These are phyloP conservation scores for Brenthis hecate DNA, from an alignment of 2,888 invertebrate species.

Conservation along the genomic window DNA sequence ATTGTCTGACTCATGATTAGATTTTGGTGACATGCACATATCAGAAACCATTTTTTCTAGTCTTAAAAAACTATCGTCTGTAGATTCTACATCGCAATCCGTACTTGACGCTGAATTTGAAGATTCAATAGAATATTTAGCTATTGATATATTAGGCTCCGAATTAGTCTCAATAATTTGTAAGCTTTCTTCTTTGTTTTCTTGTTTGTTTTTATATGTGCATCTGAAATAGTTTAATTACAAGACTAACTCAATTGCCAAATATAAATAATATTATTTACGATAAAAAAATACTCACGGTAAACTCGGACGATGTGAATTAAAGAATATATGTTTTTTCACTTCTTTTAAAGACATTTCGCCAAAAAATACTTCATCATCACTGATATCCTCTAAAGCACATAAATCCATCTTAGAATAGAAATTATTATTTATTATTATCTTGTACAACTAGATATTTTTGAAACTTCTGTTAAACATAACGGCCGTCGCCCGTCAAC, in stretches of 20 bases:
- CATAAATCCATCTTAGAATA: constrained; percentile 12
- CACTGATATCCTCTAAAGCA: constrained; percentile 37
- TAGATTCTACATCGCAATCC: constrained; percentile 42
- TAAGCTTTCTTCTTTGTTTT: constrained; percentile 49
- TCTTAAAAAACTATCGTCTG: constrained; percentile 59
- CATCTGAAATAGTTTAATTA: background rate
- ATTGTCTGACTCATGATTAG: constrained; percentile 53
- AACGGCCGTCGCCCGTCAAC: no score
- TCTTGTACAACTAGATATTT: background rate
- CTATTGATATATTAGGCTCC: constrained; percentile 54
- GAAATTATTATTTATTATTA: background rate
- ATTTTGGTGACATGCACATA: constrained; percentile 46
- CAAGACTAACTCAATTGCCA: no score
- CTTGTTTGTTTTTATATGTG: constrained; percentile 2
- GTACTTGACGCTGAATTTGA: constrained; percentile 29
- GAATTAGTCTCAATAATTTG: constrained; percentile 65
- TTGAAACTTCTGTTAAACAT: no score
- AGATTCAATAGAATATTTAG: constrained; percentile 19
- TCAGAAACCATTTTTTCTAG: constrained; percentile 57
- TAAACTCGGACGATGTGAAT: constrained; percentile 44
- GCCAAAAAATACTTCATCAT: constrained; percentile 64
- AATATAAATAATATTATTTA: background rate
- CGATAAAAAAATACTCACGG: constrained; percentile 48
- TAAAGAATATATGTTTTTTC: constrained; percentile 52
- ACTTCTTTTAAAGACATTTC: constrained; percentile 61